phyloP scores from a whole-genome alignment of 2,113 vertebrate species.

The Spermophilus dauricus region DNA sequence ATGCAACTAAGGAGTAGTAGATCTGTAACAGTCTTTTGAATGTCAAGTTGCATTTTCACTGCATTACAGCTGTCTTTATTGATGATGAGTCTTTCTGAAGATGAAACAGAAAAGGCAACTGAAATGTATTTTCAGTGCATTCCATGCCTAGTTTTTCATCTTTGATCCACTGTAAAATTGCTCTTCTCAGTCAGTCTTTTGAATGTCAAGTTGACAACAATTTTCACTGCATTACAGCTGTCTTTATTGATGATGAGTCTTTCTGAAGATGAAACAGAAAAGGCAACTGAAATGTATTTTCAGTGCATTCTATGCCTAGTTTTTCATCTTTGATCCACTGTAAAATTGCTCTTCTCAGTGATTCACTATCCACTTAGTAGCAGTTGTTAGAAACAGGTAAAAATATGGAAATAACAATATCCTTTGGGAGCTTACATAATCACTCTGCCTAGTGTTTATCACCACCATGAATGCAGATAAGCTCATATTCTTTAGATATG shows the following conservation, averaged over 20 bases:
- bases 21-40: not conserved
- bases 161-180: conserved; percentile 66
- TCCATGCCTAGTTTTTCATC: conserved; percentile 54
- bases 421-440: not conserved
- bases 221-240: conserved; percentile 36
- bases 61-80: conserved; percentile 33
- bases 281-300: conserved; percentile 49
- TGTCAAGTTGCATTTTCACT: conserved; percentile 55
- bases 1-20: not conserved
- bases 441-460: not conserved
- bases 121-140: conserved; percentile 51
- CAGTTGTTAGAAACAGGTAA: conserved; percentile 52
- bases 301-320: not conserved
- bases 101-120: conserved; percentile 55
- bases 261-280: conserved; percentile 69
- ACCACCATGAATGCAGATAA: not conserved
- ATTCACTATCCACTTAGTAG: conserved; percentile 63
- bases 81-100: conserved; percentile 57
- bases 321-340: conserved; percentile 64
- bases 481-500: not conserved
- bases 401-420: conserved; percentile 58
- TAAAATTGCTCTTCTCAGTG: conserved; percentile 66
- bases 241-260: conserved; percentile 47
- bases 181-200: conserved; percentile 38
- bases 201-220: conserved; percentile 59